These are phyloP conservation scores for Drosophila birchii DNA, from an alignment of 2,888 invertebrate genomes.

Conservation along the genomic window DNA sequence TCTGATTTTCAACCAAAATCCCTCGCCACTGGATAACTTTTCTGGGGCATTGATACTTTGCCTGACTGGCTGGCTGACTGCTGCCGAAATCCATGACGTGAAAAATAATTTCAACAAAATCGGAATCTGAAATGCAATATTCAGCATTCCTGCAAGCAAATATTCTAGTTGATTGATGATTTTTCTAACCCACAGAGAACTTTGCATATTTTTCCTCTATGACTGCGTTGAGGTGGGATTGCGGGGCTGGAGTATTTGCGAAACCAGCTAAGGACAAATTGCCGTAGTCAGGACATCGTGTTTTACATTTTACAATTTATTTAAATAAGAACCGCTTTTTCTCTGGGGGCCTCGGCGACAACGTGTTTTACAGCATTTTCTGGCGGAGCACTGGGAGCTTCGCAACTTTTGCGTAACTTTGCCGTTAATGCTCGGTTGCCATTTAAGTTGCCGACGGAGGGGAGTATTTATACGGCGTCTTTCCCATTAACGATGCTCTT, in stretches of 20 bases:
- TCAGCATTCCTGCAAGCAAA: slow-evolving; percentile 29
- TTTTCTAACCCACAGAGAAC: slow-evolving; percentile 31
- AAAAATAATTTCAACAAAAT: slow-evolving; percentile 41
- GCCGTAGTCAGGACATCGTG: slow-evolving; percentile 25
- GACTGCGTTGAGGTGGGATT: slow-evolving; percentile 19
- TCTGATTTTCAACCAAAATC: slow-evolving; percentile 1
- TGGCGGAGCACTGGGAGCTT: slow-evolving; percentile 11
- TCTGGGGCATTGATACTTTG: slow-evolving; percentile 5
- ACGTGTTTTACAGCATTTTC: slow-evolving; percentile 33
- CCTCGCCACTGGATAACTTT: background rate
- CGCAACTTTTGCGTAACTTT: slow-evolving; percentile 37
- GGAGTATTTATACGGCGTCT: slow-evolving; percentile 35
- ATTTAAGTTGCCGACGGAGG: slow-evolving; percentile 16
- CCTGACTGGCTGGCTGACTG: slow-evolving; percentile 2
- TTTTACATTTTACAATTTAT: slow-evolving; percentile 39
- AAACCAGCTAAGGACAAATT: slow-evolving; percentile 13
- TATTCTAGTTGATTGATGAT: slow-evolving; percentile 31
- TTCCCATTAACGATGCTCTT: slow-evolving; percentile 49
- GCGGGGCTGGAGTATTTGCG: slow-evolving; percentile 2
- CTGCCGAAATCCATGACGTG: slow-evolving; percentile 3
- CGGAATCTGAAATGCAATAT: slow-evolving; percentile 51
- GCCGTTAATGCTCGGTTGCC: slow-evolving; percentile 30
- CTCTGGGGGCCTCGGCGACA: slow-evolving; percentile 2
- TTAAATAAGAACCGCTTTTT: slow-evolving; percentile 31
- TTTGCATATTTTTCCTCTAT: slow-evolving; percentile 31